phyloP scores from a whole-genome alignment of 2,113 vertebrate genomes.

The Psittacula cyanocephala region DNA sequence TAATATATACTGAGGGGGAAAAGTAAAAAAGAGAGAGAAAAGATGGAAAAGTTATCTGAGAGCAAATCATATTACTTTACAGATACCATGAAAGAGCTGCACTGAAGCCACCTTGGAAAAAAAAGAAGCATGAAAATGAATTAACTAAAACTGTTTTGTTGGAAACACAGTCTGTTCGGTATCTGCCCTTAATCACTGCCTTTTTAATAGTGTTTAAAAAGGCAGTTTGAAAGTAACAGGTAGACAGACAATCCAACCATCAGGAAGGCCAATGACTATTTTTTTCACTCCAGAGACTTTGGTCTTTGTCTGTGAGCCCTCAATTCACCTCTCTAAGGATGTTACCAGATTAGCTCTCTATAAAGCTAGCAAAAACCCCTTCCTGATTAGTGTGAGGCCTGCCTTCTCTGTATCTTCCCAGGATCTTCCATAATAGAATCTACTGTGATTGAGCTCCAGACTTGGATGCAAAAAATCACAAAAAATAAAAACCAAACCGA shows the following conservation, averaged over 20 bases:
- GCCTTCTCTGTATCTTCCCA: not conserved
- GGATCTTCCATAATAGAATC: not conserved
- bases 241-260: not conserved
- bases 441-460: not conserved
- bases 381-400: not conserved
- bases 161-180: not conserved
- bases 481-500: not conserved
- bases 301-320: not conserved
- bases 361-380: not conserved
- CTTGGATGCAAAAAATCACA: not conserved
- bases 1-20: not conserved
- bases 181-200: not conserved
- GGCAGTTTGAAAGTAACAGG: not conserved
- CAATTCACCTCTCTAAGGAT: not conserved
- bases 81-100: not conserved
- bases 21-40: not conserved
- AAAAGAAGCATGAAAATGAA: not conserved
- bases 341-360: not conserved
- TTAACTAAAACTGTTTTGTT: not conserved
- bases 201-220: not conserved
- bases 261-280: not conserved
- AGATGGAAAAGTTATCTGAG: not conserved
- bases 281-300: not conserved
- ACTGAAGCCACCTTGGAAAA: not conserved
- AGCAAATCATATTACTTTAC: not conserved